Conservation (phyloP, 2,888 invertebrate species). For the Shargacucullia verbasci region DNA sequence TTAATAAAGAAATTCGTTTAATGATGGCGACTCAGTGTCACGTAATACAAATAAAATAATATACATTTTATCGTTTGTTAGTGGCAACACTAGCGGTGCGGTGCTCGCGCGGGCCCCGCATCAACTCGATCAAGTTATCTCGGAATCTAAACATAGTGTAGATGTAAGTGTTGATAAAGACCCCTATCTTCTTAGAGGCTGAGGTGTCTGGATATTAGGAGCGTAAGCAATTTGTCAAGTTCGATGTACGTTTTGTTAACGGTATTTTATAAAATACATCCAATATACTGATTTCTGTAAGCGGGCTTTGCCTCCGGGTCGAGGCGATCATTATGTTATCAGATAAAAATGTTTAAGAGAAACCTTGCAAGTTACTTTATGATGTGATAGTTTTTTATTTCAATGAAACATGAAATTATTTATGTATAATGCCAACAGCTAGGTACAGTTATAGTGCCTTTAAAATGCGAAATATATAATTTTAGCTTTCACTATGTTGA, state of each 20-base stretch:
- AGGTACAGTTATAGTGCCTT: too few relatives aligned
- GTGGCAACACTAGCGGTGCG: constrained; percentile 67
- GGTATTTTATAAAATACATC: constrained; percentile 69
- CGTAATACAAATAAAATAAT: constrained; percentile 51
- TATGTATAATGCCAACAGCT: too few relatives aligned
- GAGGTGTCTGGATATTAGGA: constrained; percentile 86
- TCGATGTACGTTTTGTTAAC: constrained; percentile 83
- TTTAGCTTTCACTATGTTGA: too few relatives aligned
- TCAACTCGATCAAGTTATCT: constrained; percentile 84
- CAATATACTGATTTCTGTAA: constrained; percentile 64
- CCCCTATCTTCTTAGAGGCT: constrained; percentile 75
- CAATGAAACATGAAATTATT: constrained; percentile 5
- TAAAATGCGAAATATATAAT: too few relatives aligned
- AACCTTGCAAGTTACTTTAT: constrained; percentile 25
- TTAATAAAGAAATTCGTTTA: constrained; percentile 58
- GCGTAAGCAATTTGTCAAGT: constrained; percentile 88
- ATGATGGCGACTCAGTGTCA: constrained; percentile 38
- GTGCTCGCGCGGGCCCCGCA: constrained; percentile 62
- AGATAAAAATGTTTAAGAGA: constrained; percentile 42
- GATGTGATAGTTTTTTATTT: constrained; percentile 27
- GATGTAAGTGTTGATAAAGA: constrained; percentile 80
- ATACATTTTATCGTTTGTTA: constrained; percentile 59
- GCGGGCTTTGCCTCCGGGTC: constrained; percentile 59
- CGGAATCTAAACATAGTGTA: constrained; percentile 80
- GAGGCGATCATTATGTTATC: constrained; percentile 56